phyloP scores from a whole-genome alignment of 2,888 invertebrate genomes.

The Hedya salicella region DNA sequence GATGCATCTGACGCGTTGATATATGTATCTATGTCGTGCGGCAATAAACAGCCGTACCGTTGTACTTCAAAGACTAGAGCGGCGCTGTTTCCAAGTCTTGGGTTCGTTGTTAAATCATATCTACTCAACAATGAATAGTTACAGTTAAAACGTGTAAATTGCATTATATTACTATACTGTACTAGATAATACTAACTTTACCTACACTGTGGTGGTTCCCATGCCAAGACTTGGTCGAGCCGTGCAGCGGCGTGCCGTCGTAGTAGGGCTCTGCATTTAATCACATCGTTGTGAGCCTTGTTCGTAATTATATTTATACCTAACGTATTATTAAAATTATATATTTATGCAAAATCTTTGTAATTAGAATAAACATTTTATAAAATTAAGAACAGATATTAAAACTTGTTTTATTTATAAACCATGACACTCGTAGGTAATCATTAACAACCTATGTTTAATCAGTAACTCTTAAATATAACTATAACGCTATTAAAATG shows the following conservation, averaged over 20 bases:
- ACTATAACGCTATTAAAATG: no score
- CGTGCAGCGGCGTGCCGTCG: neutral
- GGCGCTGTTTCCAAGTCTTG: neutral
- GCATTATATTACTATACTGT: no score
- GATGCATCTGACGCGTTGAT: neutral
- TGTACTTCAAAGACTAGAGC: slow-evolving; percentile 28
- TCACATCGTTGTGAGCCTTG: slow-evolving; percentile 5
- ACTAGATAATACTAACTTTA: neutral
- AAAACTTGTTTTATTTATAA: slow-evolving; percentile 1
- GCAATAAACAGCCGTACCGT: slow-evolving; percentile 7
- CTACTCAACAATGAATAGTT: neutral
- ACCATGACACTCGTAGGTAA: neutral
- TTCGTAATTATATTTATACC: neutral
- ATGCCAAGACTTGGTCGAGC: neutral
- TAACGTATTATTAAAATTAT: neutral
- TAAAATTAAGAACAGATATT: slow-evolving; percentile 11
- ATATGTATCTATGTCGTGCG: neutral
- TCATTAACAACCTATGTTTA: neutral
- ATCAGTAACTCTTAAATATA: neutral
- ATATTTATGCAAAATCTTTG: slow-evolving; percentile 10
- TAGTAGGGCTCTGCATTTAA: slow-evolving; percentile 21
- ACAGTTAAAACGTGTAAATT: neutral
- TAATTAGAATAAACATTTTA: slow-evolving; percentile 21
- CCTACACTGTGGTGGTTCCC: neutral
- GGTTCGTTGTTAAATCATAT: no score